Percentiles rank a stretch among this genome's conserved stretches.
These are phyloP conservation scores for Rotaria macrura DNA, from an alignment of 2,888 invertebrate genomes.

Conservation along the genomic window DNA sequence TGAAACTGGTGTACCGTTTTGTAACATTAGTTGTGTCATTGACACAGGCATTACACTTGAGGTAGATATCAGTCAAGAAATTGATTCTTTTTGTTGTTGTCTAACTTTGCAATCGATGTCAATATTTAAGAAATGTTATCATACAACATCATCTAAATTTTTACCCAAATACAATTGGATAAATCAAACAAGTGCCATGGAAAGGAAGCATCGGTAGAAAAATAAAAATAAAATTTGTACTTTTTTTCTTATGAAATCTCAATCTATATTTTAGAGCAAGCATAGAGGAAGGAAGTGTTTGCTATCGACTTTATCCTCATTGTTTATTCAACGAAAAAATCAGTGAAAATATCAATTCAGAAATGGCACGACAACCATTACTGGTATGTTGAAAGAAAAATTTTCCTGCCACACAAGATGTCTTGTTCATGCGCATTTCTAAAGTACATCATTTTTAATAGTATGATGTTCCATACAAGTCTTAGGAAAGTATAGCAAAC, in stretches of 20 bases:
- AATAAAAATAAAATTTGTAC: not conserved
- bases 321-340: not conserved
- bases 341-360: not conserved
- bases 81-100: not conserved
- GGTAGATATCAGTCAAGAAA: not conserved
- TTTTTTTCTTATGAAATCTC: too few species aligned
- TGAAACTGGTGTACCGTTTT: not conserved
- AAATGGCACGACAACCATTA: conserved; percentile 16
- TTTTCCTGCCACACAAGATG: too few species aligned
- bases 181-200: not conserved
- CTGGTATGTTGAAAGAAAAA: not conserved
- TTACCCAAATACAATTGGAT: not conserved
- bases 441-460: too few species aligned
- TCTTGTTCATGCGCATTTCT: too few species aligned
- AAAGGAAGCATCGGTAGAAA: not conserved
- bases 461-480: too few species aligned
- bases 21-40: not conserved
- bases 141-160: not conserved
- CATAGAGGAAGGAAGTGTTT: not conserved
- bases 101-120: too few species aligned
- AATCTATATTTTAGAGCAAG: not conserved
- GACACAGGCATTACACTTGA: not conserved
- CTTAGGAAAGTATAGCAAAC: too few species aligned
- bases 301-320: not conserved
- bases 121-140: not conserved